These are phyloP conservation scores for Pangasius larnaudii DNA, from an alignment of 2,797 vertebrate species.

Conservation along the genomic window DNA sequence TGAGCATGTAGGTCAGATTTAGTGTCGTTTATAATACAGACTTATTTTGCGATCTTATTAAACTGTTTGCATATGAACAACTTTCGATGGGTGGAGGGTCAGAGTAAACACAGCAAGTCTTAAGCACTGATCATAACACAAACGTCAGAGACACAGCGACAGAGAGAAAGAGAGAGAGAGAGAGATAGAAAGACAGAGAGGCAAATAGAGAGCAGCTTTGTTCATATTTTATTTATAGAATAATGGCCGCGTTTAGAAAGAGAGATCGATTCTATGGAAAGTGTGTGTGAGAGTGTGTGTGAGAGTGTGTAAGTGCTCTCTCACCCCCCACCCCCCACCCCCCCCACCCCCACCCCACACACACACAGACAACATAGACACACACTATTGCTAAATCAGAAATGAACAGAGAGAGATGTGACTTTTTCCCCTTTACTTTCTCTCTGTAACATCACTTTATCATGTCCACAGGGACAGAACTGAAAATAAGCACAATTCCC, in stretches of 20 bases:
- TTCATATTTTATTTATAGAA: conserved; percentile 52
- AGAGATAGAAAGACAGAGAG: neutral
- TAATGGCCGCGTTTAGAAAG: conserved; percentile 33
- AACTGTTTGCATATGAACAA: neutral
- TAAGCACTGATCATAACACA: neutral
- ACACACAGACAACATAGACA: neutral
- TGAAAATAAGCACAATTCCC: conserved; percentile 29
- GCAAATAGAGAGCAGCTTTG: neutral
- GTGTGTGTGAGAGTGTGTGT: conserved; percentile 1
- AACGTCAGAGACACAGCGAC: neutral
- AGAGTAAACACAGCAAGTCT: neutral
- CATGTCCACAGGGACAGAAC: neutral
- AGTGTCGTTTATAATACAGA: neutral
- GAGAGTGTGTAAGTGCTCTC: neutral
- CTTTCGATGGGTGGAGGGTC: neutral
- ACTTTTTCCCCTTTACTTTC: neutral
- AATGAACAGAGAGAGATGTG: neutral
- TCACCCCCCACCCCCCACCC: no score
- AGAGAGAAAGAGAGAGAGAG: neutral
- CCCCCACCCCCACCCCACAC: neutral
- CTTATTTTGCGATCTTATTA: neutral
- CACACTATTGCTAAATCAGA: neutral
- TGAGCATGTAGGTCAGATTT: neutral
- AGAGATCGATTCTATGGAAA: conserved; percentile 18
- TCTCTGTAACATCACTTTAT: neutral